Conservation (phyloP, 2,113 vertebrate genomes). For the Tor tambroides region DNA sequence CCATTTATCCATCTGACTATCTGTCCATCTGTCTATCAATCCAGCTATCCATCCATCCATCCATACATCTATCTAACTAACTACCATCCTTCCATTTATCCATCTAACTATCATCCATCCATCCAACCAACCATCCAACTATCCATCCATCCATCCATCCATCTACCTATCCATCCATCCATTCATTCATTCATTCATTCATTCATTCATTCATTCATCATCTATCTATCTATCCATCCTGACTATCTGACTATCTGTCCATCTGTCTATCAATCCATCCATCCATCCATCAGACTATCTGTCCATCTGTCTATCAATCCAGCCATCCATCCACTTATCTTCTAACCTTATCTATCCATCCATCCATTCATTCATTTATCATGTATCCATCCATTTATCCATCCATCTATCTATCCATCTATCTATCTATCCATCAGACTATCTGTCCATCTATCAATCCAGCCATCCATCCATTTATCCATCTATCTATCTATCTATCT, state of each 20-base stretch:
- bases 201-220: neutral
- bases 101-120: no score
- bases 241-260: rapidly evolving
- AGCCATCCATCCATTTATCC: neutral
- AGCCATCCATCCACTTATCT: neutral
- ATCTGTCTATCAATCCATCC: rapidly evolving
- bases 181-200: neutral
- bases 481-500: neutral
- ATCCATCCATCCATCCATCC: neutral
- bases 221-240: neutral
- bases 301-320: neutral
- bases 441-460: neutral
- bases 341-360: neutral
- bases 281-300: neutral
- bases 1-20: rapidly evolving
- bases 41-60: neutral
- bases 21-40: neutral
- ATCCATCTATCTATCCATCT: neutral
- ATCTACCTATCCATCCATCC: rapidly evolving
- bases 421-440: neutral
- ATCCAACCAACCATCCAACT: neutral
- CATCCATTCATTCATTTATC: neutral
- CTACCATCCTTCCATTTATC: neutral
- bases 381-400: neutral
- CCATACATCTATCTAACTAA: neutral